Evolutionary conservation across 2,797 vertebrate species (phyloP).

Genomic region (Bryconaethiops microstoma): DNA sequence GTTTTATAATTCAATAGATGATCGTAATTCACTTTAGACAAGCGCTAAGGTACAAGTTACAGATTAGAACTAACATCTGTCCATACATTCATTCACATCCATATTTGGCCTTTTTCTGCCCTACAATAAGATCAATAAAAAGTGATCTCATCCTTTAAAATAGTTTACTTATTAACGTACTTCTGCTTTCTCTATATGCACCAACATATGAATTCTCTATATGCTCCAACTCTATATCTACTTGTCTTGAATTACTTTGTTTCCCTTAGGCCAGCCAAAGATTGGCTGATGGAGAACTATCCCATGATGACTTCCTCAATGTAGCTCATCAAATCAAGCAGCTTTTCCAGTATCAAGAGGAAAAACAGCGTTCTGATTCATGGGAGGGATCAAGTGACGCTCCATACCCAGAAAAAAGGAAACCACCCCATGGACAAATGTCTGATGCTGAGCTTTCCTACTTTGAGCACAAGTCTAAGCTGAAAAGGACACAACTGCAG

Average conservation of each 20-base stretch:
- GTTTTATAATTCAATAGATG: too few species aligned
- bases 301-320: conserved; percentile 92
- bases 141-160: too few species aligned
- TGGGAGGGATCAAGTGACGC: conserved; percentile 82
- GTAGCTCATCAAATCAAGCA: conserved; percentile 95
- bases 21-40: not conserved
- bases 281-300: conserved; percentile 89
- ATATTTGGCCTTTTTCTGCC: too few species aligned
- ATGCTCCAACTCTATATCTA: not conserved
- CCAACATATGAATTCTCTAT: not conserved
- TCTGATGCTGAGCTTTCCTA: conserved; percentile 90
- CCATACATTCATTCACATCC: too few species aligned
- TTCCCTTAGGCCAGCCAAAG: conserved; percentile 85
- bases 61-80: too few species aligned
- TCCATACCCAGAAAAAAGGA: conserved; percentile 81
- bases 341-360: conserved; percentile 97
- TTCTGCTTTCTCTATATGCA: not conserved
- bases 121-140: too few species aligned
- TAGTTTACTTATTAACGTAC: too few species aligned
- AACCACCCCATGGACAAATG: conserved; percentile 56
- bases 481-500: conserved; percentile 92
- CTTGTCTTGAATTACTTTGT: not conserved
- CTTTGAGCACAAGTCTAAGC: conserved; percentile 94
- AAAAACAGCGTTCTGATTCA: conserved; percentile 85
- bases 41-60: too few species aligned